Conservation (phyloP, 2,113 vertebrate species). For the Ginglymostoma cirratum region DNA sequence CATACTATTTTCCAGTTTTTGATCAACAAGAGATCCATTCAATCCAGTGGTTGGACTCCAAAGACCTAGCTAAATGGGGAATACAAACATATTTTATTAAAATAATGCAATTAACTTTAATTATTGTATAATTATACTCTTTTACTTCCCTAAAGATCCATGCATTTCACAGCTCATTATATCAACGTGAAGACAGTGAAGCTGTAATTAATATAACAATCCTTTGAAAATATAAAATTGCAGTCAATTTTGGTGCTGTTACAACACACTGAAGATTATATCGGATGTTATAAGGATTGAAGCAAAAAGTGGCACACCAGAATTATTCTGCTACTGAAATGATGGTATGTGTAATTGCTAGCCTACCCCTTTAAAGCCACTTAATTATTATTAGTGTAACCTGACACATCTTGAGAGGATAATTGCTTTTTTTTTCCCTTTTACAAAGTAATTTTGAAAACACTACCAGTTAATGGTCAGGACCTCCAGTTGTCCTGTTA, state of each 20-base stretch:
- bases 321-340: neutral
- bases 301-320: neutral
- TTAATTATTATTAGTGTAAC: neutral
- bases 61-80: neutral
- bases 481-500: neutral
- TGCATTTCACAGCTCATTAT: slow-evolving; percentile 11
- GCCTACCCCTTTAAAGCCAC: neutral
- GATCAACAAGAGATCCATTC: slow-evolving; percentile 24
- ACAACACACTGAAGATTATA: neutral
- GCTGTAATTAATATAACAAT: neutral
- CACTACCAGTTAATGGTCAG: neutral
- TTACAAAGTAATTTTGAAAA: neutral
- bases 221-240: neutral
- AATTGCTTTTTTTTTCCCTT: neutral
- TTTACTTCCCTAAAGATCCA: neutral
- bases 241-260: neutral
- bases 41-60: slow-evolving; percentile 33
- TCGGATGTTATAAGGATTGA: neutral
- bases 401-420: neutral
- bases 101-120: neutral
- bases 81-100: neutral
- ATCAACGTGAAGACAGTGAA: neutral
- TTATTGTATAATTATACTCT: neutral
- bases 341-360: neutral
- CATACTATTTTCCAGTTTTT: slow-evolving; percentile 33